These are phyloP conservation scores for Hemiscyllium ocellatum DNA, from an alignment of 2,113 vertebrate genomes.

Conservation along the genomic window DNA sequence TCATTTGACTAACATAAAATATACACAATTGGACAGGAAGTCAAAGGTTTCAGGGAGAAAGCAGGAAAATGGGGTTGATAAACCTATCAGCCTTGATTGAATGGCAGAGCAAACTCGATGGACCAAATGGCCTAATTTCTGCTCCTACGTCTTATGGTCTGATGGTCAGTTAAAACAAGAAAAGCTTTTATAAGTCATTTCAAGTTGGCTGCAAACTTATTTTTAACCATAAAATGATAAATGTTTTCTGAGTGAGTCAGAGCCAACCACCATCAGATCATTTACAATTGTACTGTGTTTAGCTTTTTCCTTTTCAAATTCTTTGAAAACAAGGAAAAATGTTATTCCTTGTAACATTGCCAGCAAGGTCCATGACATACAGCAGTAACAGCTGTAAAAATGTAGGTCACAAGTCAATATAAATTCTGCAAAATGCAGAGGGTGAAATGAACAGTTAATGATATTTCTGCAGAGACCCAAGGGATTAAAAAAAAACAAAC, in stretches of 20 bases:
- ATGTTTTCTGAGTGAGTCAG: background rate
- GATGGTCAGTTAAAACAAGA: background rate
- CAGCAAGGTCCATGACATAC: background rate
- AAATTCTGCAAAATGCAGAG: background rate
- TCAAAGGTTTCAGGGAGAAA: too few species aligned
- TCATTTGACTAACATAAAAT: background rate
- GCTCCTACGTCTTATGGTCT: too few species aligned
- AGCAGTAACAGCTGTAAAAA: background rate
- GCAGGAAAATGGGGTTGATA: too few species aligned
- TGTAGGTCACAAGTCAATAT: background rate
- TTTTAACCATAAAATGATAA: background rate
- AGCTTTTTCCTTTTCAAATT: background rate
- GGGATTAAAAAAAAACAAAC: background rate
- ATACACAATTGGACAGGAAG: background rate
- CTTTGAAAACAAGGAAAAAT: background rate
- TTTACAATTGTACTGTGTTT: background rate
- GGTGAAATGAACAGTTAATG: background rate
- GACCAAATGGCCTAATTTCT: too few species aligned
- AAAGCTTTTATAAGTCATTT: background rate
- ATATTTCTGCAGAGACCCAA: background rate
- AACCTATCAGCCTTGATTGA: too few species aligned
- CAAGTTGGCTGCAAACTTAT: slow-evolving; percentile 5
- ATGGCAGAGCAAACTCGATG: too few species aligned
- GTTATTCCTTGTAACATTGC: background rate
- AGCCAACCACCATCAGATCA: background rate